Conservation (phyloP, 2,888 invertebrate species). For the Rotaria sp. region DNA sequence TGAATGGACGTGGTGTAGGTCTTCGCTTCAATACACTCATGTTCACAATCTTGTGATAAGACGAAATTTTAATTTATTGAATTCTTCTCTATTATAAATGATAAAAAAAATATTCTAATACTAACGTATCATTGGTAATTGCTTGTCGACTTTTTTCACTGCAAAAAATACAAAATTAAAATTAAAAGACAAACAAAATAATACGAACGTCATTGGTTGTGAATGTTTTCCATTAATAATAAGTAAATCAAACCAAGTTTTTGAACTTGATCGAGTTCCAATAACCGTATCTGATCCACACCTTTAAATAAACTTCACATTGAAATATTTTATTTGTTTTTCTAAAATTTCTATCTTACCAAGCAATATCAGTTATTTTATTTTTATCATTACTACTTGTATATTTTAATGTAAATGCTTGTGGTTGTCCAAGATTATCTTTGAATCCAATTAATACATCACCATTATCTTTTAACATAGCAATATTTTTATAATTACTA, state of each 20-base stretch:
- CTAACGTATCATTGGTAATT: background rate
- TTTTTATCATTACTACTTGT: background rate
- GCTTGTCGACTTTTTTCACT: background rate
- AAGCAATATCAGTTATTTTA: background rate
- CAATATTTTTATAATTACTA: background rate
- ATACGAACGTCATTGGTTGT: background rate
- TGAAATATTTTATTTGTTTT: too few relatives aligned
- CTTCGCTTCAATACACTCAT: too few relatives aligned
- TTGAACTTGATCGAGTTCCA: background rate
- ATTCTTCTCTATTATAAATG: too few relatives aligned
- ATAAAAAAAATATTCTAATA: background rate
- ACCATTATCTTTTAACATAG: background rate
- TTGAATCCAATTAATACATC: constrained; percentile 24
- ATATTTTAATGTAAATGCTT: constrained; percentile 15
- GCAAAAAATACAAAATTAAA: background rate
- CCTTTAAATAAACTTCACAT: background rate
- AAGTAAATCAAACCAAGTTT: constrained; percentile 19
- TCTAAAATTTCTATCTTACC: background rate
- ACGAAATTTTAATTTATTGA: too few relatives aligned
- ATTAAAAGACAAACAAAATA: too few relatives aligned
- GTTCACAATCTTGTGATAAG: too few relatives aligned
- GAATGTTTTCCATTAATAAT: background rate
- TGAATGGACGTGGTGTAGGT: too few relatives aligned
- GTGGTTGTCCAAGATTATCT: background rate
- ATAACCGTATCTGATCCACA: background rate